phyloP scores from a whole-genome alignment of 2,113 vertebrate species.

The Pundamilia nyererei region DNA sequence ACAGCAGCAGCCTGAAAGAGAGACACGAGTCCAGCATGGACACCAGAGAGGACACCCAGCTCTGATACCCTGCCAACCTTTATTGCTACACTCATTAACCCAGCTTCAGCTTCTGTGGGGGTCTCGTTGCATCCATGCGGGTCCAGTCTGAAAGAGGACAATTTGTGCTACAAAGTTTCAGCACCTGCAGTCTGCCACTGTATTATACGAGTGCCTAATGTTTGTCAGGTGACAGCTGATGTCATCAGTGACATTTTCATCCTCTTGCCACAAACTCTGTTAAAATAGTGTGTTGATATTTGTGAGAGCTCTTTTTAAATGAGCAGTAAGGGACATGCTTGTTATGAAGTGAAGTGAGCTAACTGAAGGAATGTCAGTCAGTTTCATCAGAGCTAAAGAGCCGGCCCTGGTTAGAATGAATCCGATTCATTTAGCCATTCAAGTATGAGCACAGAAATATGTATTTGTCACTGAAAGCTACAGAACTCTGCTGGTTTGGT shows the following conservation, averaged over 20 bases:
- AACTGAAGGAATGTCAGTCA: background rate
- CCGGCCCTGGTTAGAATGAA: background rate
- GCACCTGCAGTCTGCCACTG: background rate
- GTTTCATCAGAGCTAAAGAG: background rate
- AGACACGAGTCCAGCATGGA: slow-evolving; percentile 72
- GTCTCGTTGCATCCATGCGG: background rate
- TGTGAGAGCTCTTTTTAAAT: background rate
- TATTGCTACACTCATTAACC: background rate
- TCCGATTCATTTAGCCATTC: background rate
- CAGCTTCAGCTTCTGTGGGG: background rate
- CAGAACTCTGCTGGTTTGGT: background rate
- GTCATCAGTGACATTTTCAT: slow-evolving; percentile 20
- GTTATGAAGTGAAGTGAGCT: background rate
- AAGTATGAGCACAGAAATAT: background rate
- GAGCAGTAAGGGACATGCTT: background rate
- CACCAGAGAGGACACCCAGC: slow-evolving; percentile 76
- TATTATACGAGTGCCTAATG: slow-evolving; percentile 41
- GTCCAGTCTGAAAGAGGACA: background rate
- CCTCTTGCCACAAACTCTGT: background rate
- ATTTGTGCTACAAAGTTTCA: background rate
- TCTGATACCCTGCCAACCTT: slow-evolving; percentile 25
- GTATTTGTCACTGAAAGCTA: background rate
- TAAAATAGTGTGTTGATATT: background rate
- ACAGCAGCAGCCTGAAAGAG: slow-evolving; percentile 74
- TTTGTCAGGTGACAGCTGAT: background rate